Percentiles rank a stretch among this genome's conserved stretches.
These are phyloP conservation scores for Drosophila diplacantha DNA, from an alignment of 2,888 invertebrate species.

Conservation along the genomic window DNA sequence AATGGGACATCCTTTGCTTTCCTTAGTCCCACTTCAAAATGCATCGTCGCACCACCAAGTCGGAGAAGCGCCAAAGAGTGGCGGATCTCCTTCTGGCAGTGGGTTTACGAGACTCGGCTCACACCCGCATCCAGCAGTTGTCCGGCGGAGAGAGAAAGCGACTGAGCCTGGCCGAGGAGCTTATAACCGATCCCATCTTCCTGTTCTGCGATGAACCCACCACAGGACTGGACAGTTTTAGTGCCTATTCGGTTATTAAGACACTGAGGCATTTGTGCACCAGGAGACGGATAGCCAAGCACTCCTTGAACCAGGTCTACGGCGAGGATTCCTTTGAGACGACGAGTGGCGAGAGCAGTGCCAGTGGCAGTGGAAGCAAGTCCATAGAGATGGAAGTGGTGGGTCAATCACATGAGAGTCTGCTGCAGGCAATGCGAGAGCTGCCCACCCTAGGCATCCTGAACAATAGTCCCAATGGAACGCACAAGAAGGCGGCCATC, in stretches of 20 bases:
- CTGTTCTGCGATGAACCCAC: conserved; percentile 97
- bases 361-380: conserved; percentile 47
- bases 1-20: not conserved
- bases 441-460: conserved; percentile 64
- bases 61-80: conserved; percentile 72
- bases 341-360: conserved; percentile 54
- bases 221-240: conserved; percentile 93
- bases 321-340: conserved; percentile 67
- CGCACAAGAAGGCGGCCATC: conserved; percentile 83
- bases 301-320: conserved; percentile 67
- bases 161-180: conserved; percentile 91
- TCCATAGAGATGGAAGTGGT: conserved; percentile 75
- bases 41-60: conserved; percentile 80
- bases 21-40: conserved; percentile 86
- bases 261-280: conserved; percentile 81
- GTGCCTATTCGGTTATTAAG: conserved; percentile 88
- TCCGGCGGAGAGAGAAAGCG: conserved; percentile 94
- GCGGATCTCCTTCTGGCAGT: conserved; percentile 79
- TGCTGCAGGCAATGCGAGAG: conserved; percentile 53
- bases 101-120: conserved; percentile 84
- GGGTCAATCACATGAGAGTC: conserved; percentile 48
- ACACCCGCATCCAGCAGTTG: conserved; percentile 85
- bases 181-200: conserved; percentile 91
- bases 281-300: conserved; percentile 76
- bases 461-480: conserved; percentile 62